These are phyloP conservation scores for Pyrrhura leucotis DNA, from an alignment of 2,797 vertebrate genomes.

Conservation along the genomic window DNA sequence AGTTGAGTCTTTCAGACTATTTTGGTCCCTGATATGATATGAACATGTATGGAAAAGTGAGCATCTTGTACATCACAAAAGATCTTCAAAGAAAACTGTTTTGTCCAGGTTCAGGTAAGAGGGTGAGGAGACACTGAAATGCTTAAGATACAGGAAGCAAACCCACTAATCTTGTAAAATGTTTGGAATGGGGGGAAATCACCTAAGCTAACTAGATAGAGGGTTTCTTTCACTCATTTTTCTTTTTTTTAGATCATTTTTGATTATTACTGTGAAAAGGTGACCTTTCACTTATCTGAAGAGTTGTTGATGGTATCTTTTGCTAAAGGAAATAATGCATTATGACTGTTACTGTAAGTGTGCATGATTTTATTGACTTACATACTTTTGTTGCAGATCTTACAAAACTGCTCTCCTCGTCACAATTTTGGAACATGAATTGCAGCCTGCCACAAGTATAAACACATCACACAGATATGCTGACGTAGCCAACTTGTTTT, in stretches of 20 bases:
- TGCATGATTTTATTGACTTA: not conserved
- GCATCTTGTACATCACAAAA: not conserved
- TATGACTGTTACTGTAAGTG: not conserved
- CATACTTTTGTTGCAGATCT: not conserved
- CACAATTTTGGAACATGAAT: not conserved
- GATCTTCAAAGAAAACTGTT: not conserved
- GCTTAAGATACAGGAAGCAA: not conserved
- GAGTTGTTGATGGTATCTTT: not conserved
- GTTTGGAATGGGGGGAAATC: not conserved
- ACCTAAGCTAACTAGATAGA: not conserved
- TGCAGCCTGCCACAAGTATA: not conserved
- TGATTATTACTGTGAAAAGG: not conserved
- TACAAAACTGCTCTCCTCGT: not conserved
- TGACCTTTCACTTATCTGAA: not conserved
- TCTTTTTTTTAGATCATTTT: not conserved
- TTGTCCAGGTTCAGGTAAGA: not conserved
- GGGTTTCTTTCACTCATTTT: accelerated
- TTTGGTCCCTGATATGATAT: not conserved
- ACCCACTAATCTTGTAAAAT: not conserved
- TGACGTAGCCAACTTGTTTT: not conserved
- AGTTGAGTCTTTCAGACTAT: not conserved
- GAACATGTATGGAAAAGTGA: not conserved
- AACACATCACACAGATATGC: not conserved
- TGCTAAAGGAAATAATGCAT: not conserved
- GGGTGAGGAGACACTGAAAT: not conserved